Percentiles rank a stretch among this genome's conserved stretches.
Conservation (phyloP, 2,797 vertebrate species). For the Momotus momota region DNA sequence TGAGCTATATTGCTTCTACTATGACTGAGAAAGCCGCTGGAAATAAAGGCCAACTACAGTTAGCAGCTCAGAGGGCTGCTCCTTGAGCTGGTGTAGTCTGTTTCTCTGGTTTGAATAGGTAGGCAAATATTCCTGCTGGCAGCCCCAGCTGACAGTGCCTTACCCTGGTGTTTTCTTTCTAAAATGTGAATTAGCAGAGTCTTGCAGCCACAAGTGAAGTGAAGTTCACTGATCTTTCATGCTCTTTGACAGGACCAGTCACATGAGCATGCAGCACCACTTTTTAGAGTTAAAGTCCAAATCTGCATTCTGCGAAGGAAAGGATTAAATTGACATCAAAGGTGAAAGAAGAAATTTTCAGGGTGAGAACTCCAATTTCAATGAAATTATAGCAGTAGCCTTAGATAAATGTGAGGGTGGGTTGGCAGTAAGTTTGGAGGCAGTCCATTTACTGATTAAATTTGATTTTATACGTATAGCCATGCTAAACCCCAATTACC, state of each 20-base stretch:
- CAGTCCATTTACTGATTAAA: slow-evolving; percentile 77
- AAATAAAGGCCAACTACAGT: not conserved
- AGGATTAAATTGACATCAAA: slow-evolving; percentile 59
- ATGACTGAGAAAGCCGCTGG: not conserved
- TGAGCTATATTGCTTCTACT: not conserved
- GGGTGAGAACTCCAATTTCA: slow-evolving; percentile 62
- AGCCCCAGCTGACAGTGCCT: not conserved
- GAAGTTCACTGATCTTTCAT: not conserved
- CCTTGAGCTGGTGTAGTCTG: not conserved
- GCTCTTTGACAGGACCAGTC: not conserved
- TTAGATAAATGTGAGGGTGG: slow-evolving; percentile 66
- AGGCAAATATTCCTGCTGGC: not conserved
- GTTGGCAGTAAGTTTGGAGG: slow-evolving; percentile 73
- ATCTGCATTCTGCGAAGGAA: not conserved
- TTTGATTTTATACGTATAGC: slow-evolving; percentile 72
- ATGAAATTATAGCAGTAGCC: slow-evolving; percentile 69
- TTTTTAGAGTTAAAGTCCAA: not conserved
- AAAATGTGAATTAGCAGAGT: not conserved
- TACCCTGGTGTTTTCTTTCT: not conserved
- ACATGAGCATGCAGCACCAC: not conserved
- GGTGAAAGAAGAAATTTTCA: slow-evolving; percentile 57
- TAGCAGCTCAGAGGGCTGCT: not conserved
- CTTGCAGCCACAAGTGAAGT: not conserved
- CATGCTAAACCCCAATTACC: slow-evolving; percentile 58
- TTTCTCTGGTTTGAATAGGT: not conserved